Percentiles rank a stretch among this genome's conserved stretches.
phyloP scores from a whole-genome alignment of 2,797 vertebrate genomes.

The Semaprochilodus insignis region DNA sequence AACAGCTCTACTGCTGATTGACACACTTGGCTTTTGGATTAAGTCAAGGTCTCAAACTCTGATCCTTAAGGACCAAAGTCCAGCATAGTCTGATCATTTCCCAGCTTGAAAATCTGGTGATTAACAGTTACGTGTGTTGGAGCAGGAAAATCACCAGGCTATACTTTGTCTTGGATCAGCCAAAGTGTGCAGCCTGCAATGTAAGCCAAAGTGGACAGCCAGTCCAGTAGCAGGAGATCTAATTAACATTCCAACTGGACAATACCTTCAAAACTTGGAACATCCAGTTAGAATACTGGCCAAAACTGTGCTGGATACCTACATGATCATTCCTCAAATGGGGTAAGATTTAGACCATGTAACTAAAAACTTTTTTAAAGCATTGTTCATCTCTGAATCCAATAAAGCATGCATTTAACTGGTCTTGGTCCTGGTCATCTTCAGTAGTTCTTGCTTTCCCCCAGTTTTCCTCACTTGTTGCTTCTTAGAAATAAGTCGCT shows the following conservation, averaged over 20 bases:
- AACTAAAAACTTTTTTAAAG: no score
- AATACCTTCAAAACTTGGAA: not conserved
- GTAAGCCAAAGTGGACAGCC: not conserved
- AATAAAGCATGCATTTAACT: no score
- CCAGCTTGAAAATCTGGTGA: not conserved
- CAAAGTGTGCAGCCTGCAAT: no score
- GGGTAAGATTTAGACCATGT: no score
- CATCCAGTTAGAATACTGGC: not conserved
- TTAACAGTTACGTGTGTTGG: not conserved
- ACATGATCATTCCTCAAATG: not conserved
- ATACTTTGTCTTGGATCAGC: no score
- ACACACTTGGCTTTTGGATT: not conserved
- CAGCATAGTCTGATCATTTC: not conserved
- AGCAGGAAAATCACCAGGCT: not conserved
- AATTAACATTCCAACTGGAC: not conserved
- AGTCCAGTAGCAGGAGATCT: not conserved
- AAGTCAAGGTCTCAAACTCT: not conserved
- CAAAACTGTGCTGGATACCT: not conserved
- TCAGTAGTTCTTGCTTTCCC: no score
- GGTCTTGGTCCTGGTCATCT: no score
- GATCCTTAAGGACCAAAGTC: not conserved
- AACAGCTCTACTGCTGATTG: not conserved
- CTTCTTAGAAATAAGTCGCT: no score
- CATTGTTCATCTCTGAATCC: no score
- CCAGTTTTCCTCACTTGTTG: no score